Conservation (phyloP, 2,888 invertebrate species). For the Allophyes oxyacanthae region DNA sequence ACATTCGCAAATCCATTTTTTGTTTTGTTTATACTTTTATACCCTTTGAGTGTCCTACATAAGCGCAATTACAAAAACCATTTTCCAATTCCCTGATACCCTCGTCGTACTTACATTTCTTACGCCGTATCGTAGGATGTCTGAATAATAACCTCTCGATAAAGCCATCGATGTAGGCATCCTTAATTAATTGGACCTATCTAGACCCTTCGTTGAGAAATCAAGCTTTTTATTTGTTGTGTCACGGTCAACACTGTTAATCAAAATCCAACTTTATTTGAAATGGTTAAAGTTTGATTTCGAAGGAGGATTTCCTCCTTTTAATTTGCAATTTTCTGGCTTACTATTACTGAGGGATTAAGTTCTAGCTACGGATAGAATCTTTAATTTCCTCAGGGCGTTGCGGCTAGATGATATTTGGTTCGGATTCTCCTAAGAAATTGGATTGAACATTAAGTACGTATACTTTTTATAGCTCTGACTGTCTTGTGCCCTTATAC, state of each 20-base stretch:
- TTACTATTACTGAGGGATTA: slow-evolving; percentile 84
- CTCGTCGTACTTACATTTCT: no score
- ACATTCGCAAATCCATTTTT: no score
- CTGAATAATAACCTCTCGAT: slow-evolving; percentile 64
- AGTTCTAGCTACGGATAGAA: slow-evolving; percentile 84
- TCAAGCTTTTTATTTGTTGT: slow-evolving; percentile 81
- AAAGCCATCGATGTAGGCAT: slow-evolving; percentile 72
- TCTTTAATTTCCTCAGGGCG: slow-evolving; percentile 87
- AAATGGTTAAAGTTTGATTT: slow-evolving; percentile 46
- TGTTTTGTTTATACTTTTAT: neutral
- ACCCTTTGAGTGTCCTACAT: neutral
- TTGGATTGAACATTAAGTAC: slow-evolving; percentile 56
- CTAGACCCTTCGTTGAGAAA: slow-evolving; percentile 72
- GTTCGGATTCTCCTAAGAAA: slow-evolving; percentile 65
- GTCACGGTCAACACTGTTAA: slow-evolving; percentile 29
- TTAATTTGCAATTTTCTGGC: slow-evolving; percentile 88
- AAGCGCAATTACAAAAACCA: slow-evolving; percentile 8
- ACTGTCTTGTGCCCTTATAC: slow-evolving; percentile 35
- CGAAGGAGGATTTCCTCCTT: slow-evolving; percentile 41
- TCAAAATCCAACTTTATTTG: slow-evolving; percentile 54
- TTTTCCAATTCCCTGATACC: neutral
- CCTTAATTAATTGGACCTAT: slow-evolving; percentile 84
- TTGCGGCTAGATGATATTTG: slow-evolving; percentile 75
- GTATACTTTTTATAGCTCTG: slow-evolving; percentile 53
- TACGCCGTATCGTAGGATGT: slow-evolving; percentile 20